Base-by-base conservation (phyloP, 2,888 invertebrate genomes). In the Troides helena region DNA sequence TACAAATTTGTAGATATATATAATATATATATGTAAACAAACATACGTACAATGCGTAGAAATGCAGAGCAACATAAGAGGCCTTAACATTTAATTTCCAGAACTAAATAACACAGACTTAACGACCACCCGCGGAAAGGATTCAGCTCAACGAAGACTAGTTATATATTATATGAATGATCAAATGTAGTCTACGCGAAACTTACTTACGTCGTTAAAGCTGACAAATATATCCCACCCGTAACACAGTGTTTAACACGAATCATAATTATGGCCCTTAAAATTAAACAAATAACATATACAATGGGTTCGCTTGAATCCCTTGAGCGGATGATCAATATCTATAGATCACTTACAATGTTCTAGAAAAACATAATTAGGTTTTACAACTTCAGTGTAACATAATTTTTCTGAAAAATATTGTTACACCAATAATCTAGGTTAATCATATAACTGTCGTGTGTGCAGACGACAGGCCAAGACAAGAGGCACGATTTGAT, bases 11-110 rank as follows among this genome's bases (percentile, higher is more conserved):
- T 90, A 43, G 8, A 46, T 14, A 46, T 46, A 43, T 43, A 12
- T 14, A 43, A 87, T 88, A 88, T 90, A 90, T 86, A 85, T 89
- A 86, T 90, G 87, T 90, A 87, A 90, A 93, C 89, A 92, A 92
- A 92, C 93, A 93, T 93, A 93, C 93, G 93, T 93, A 94, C 94
- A 93, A 93, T 94, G 88, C 90, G 82, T 88, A 87, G 87, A 91
- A 92, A 92, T 92, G 92, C 92, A 90, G 89, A 91, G 91, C 92
- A 92, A 92, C 90, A 89, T 89, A 91, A 89, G 84, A 88, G 84
- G 84, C 86, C 90, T 89, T 89, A 91, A 80, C 46, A 84, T 87
- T 89, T 84, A 85, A 81, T 82, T 82, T 85, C 87, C 89, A 87
- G 81, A 92, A 90, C 88, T 89, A 89, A 90, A 89, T 91, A 92